Evolutionary conservation across 2,888 invertebrate genomes (phyloP).

Genomic region (Drosophila demipolita): DNA sequence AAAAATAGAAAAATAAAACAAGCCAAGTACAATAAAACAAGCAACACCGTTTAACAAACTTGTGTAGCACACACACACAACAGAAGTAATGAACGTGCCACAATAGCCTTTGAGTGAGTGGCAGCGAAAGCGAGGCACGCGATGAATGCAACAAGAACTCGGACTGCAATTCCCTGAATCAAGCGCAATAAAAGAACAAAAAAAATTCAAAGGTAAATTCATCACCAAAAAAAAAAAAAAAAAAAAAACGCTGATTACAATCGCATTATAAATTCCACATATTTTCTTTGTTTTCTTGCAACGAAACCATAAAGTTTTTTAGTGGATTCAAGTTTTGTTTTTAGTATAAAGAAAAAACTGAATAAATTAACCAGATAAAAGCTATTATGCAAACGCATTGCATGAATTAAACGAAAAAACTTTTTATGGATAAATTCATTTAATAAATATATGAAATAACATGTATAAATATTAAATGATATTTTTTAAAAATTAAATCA

Average conservation of each 20-base stretch:
- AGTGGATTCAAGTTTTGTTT: not conserved
- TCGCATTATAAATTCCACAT: not conserved
- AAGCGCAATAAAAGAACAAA: not conserved
- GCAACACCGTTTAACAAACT: slow-evolving; percentile 8
- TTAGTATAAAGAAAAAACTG: not conserved
- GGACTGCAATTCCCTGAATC: slow-evolving; percentile 13
- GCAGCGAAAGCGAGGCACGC: slow-evolving; percentile 37
- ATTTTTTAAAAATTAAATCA: not conserved
- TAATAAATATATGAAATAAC: not conserved
- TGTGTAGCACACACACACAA: not conserved
- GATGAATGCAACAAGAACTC: slow-evolving; percentile 53
- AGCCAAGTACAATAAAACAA: slow-evolving; percentile 41
- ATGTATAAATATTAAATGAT: not conserved
- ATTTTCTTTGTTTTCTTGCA: not conserved
- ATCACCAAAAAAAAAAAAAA: not conserved
- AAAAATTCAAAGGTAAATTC: slow-evolving; percentile 35
- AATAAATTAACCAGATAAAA: not conserved
- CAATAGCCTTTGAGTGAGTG: slow-evolving; percentile 23
- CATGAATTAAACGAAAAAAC: not conserved
- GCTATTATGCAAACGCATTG: not conserved
- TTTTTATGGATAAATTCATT: not conserved
- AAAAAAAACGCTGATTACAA: not conserved
- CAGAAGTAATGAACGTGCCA: slow-evolving; percentile 40
- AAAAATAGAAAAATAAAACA: slow-evolving; percentile 36
- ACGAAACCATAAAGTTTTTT: not conserved